A percentile compares a stretch with the other conserved stretches of the same genome.
phyloP scores from a whole-genome alignment of 2,888 invertebrate species.

The Tenthredo mesomela region DNA sequence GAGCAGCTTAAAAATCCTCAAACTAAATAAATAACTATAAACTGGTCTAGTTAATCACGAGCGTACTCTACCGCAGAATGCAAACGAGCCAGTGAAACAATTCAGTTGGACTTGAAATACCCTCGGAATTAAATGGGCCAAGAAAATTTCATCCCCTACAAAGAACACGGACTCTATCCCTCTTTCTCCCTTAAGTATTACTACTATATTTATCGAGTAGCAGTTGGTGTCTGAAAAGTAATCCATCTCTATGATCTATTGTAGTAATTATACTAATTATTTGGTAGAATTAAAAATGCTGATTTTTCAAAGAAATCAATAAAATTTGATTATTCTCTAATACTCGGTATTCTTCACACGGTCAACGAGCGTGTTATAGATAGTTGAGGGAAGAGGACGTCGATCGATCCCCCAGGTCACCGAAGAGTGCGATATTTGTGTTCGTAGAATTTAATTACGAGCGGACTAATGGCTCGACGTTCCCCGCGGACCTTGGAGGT shows the following conservation, averaged over 20 bases:
- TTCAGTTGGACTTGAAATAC: neutral
- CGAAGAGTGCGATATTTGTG: constrained; percentile 46
- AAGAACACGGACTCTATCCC: neutral
- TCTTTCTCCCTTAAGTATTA: neutral
- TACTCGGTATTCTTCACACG: neutral
- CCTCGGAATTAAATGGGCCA: constrained; percentile 7
- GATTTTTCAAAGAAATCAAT: neutral
- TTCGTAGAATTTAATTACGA: constrained; percentile 46
- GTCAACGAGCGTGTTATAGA: neutral
- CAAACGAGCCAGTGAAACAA: neutral
- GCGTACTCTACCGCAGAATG: constrained; percentile 8
- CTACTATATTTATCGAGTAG: neutral
- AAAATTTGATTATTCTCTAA: neutral
- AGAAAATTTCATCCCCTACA: neutral
- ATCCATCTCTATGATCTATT: neutral
- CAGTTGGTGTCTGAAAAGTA: neutral
- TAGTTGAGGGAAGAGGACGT: neutral
- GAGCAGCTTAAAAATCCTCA: neutral
- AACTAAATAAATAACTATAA: neutral
- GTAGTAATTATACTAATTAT: neutral
- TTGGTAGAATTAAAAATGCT: neutral
- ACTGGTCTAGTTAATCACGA: neutral
- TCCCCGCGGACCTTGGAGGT: constrained; percentile 2
- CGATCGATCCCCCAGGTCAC: constrained; percentile 31
- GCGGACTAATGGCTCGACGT: constrained; percentile 23